Evolutionary conservation across 2,113 vertebrate species (phyloP).

Genomic region (Rhombomys opimus): DNA sequence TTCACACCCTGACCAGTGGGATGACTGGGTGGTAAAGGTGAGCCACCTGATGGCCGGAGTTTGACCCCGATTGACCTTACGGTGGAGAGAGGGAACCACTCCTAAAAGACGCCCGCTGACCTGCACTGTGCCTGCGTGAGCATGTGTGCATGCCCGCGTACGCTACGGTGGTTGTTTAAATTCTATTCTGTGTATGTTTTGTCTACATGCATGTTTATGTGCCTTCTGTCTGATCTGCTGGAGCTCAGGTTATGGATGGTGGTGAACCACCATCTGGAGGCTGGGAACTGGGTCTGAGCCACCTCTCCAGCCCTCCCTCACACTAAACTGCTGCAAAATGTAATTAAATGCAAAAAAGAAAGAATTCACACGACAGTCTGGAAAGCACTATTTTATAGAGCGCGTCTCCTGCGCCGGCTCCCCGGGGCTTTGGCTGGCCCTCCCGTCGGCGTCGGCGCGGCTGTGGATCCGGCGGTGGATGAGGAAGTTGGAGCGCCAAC

Average conservation of each 20-base stretch:
- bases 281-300: background rate
- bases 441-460: background rate
- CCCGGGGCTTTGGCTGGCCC: too few relatives aligned
- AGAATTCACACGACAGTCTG: background rate
- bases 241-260: background rate
- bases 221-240: background rate
- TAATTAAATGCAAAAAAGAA: too few relatives aligned
- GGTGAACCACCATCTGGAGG: too few relatives aligned
- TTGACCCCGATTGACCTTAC: too few relatives aligned
- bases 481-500: background rate
- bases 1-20: background rate
- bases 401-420: background rate
- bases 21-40: background rate
- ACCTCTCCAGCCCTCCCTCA: too few relatives aligned
- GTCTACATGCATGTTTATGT: background rate
- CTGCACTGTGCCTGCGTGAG: background rate
- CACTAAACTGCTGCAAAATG: background rate
- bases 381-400: constrained; percentile 62
- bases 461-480: constrained; percentile 73
- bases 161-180: too few relatives aligned
- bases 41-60: background rate
- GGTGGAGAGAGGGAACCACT: background rate
- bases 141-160: background rate
- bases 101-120: background rate
- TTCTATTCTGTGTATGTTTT: background rate